Evolutionary conservation across 2,113 vertebrate genomes (phyloP), one percentile per base, ranked within the genome.

Genomic region (Alligator mississippiensis): DNA sequence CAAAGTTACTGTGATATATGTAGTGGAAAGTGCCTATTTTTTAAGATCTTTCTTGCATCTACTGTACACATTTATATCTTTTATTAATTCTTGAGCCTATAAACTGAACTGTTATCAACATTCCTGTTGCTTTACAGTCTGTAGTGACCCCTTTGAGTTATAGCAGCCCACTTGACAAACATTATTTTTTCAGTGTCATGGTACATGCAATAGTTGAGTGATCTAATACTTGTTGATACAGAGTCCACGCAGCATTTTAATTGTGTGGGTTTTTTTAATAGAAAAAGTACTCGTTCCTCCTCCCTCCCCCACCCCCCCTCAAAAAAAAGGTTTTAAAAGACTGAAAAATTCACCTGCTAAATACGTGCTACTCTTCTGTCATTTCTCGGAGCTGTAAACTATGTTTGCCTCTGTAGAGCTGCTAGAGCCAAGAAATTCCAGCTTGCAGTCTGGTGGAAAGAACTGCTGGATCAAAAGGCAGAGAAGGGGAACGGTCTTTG

Each of bases 401-500:
- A 13, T 15, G 82, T 24, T 3, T 28, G 59, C 3, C 24, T 59
- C 24, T 54, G 70, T 4, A 90, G 89, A 91, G 87, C 84, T 87
- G 81, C 0, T 1, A 64, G 63, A 76, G 55, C 77, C 11, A 60
- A 92, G 90, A 86, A 94, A 90, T 77, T 92, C 80, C 85, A 84
- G 62, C 22, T 82, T 83, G 91, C 85, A 94, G 95, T 79, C 86
- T 89, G 86, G 88, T 88, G 85, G 89, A 75, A 92, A 88, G 77
- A 17, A 1, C 84, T 82, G 85, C 90, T 93, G 88, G 89, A 90
- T 96, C 86, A 13, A 77, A 47, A 92, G 89, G 77, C 92, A 91
- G 87, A 88, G 70, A 84, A 86, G 95, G 92, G 94, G 91, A 96
- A 91, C 13, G 2, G 93, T 95, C 87, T 85, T 68, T 87, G 90